Conservation (phyloP, 2,797 vertebrate species). For the Urophycis tenuis region DNA sequence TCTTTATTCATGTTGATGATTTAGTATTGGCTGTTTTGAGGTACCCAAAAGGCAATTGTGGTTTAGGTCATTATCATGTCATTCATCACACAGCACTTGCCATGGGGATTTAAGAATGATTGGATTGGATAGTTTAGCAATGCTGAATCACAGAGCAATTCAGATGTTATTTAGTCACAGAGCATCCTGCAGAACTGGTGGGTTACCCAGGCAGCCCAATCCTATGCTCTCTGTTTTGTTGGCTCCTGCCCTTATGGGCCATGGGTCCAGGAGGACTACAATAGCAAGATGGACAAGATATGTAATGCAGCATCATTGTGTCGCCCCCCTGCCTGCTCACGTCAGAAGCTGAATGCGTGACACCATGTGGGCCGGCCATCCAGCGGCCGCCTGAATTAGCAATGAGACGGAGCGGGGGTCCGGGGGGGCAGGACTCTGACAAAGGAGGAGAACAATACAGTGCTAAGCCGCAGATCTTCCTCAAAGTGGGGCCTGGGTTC, state of each 20-base stretch:
- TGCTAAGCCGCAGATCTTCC: constrained; percentile 22
- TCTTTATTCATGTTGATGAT: background rate
- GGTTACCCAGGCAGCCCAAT: background rate
- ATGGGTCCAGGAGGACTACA: background rate
- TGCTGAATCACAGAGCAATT: background rate
- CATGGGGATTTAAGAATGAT: background rate
- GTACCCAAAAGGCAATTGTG: background rate
- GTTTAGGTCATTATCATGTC: background rate
- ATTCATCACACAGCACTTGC: background rate
- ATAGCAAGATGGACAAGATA: background rate
- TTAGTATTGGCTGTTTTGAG: background rate
- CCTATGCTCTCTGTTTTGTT: background rate
- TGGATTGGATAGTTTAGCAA: background rate
- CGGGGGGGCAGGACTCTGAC: background rate
- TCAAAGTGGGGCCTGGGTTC: constrained; percentile 33
- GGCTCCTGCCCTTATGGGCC: background rate
- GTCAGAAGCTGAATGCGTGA: background rate
- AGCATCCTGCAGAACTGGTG: background rate
- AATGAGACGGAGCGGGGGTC: constrained; percentile 1
- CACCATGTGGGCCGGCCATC: constrained; percentile 2
- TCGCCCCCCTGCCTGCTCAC: background rate
- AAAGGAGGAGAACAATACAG: constrained; percentile 6
- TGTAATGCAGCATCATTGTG: background rate
- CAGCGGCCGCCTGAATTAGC: background rate
- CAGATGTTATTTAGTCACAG: background rate